Conservation (phyloP, 2,888 invertebrate genomes). For the Dione vanillae region DNA sequence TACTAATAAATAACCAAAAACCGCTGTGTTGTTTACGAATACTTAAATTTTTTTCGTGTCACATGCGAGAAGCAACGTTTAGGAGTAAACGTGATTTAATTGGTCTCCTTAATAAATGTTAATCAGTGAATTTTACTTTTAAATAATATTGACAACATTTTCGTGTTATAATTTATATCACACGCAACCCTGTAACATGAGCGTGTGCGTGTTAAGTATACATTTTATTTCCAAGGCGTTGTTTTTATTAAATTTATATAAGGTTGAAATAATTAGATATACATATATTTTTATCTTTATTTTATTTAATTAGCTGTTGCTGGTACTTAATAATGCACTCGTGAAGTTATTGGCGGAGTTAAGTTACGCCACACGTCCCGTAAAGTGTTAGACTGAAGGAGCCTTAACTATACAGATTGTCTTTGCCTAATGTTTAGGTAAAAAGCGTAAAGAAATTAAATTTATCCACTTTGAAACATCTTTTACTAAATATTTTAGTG, state of each 20-base stretch:
- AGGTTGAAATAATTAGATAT: background rate
- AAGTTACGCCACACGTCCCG: too few species aligned
- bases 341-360: too few species aligned
- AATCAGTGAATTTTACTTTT: conserved; percentile 27
- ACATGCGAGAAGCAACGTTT: conserved; percentile 5
- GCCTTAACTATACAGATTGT: too few species aligned
- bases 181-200: conserved; percentile 30
- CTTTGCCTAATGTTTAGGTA: too few species aligned
- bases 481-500: too few species aligned
- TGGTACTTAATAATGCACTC: too few species aligned
- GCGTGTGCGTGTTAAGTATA: conserved; percentile 32
- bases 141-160: conserved; percentile 17
- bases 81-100: conserved; percentile 10
- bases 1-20: too few species aligned
- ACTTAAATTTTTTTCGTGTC: conserved; percentile 2
- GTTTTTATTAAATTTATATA: background rate
- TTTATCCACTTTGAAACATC: too few species aligned
- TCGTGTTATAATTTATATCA: conserved; percentile 1
- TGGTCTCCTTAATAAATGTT: conserved; percentile 13
- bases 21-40: background rate
- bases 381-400: too few species aligned
- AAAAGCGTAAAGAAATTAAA: too few species aligned
- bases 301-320: too few species aligned
- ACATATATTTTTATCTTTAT: too few species aligned
- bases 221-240: conserved; percentile 17